These are phyloP conservation scores for Gouania willdenowi DNA, from an alignment of 2,797 vertebrate species.

Conservation along the genomic window DNA sequence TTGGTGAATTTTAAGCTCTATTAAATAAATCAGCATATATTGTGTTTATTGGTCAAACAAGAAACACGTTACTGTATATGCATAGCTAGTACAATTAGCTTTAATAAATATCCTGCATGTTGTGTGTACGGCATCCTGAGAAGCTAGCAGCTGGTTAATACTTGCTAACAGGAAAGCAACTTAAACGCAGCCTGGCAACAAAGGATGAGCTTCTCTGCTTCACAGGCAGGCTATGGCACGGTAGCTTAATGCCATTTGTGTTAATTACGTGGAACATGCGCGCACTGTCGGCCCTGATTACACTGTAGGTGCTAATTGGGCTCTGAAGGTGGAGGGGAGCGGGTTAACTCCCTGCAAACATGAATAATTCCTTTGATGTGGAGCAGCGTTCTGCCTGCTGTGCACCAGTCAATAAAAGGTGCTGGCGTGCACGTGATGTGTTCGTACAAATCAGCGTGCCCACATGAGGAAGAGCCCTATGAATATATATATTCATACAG, in stretches of 20 bases:
- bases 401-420: conserved; percentile 45
- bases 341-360: conserved; percentile 64
- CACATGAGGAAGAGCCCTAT: conserved; percentile 2
- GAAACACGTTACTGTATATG: too few species aligned
- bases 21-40: too few species aligned
- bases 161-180: conserved; percentile 38
- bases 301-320: conserved; percentile 71
- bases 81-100: too few species aligned
- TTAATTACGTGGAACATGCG: conserved; percentile 75
- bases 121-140: conserved; percentile 37
- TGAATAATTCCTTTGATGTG: conserved; percentile 69
- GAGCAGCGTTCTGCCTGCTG: conserved; percentile 37
- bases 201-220: conserved; percentile 21
- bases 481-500: conserved; percentile 21
- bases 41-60: too few species aligned
- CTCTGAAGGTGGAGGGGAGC: conserved; percentile 47
- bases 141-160: too few species aligned
- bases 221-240: conserved; percentile 10
- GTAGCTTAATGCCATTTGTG: conserved; percentile 71
- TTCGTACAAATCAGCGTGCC: conserved; percentile 2
- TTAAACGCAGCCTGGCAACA: conserved; percentile 19
- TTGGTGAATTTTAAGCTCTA: too few species aligned
- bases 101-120: too few species aligned
- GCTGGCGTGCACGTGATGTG: conserved; percentile 7
- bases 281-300: conserved; percentile 74